Percentiles rank a stretch among this genome's conserved stretches.
Evolutionary conservation across 2,113 vertebrate species (phyloP).

Genomic region (Solenodon paradoxus): DNA sequence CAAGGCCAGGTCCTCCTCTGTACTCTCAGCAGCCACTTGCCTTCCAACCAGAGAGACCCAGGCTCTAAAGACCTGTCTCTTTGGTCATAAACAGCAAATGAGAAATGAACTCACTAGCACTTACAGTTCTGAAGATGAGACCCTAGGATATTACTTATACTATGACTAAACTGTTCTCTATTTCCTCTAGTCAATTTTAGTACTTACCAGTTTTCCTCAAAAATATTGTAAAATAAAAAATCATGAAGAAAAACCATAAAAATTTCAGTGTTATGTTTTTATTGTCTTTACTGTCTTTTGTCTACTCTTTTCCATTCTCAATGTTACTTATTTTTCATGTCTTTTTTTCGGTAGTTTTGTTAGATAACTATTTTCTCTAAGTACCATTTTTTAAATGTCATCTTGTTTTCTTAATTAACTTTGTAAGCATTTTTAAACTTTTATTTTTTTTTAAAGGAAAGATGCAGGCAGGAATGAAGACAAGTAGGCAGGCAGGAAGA

Average conservation of each 20-base stretch:
- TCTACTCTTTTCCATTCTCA: background rate
- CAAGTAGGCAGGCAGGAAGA: no score
- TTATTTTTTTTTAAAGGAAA: no score
- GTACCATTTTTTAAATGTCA: background rate
- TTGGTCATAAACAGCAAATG: background rate
- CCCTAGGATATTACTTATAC: background rate
- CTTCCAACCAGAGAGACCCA: background rate
- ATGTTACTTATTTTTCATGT: background rate
- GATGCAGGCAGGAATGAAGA: no score
- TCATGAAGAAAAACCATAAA: background rate
- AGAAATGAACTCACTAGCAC: background rate
- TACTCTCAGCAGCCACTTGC: background rate
- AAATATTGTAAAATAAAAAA: no score
- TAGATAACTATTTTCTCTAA: background rate
- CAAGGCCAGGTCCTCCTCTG: background rate
- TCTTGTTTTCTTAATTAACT: conserved; percentile 15
- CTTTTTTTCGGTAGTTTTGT: conserved; percentile 40
- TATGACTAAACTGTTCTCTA: background rate
- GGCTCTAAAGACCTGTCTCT: background rate
- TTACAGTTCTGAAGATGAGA: background rate
- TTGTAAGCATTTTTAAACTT: conserved; percentile 16
- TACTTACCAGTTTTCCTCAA: conserved; percentile 12
- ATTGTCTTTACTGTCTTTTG: background rate
- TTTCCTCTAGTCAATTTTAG: background rate
- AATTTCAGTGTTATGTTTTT: background rate